phyloP scores from a whole-genome alignment of 2,888 invertebrate species.

The Drosophila stalkeri region DNA sequence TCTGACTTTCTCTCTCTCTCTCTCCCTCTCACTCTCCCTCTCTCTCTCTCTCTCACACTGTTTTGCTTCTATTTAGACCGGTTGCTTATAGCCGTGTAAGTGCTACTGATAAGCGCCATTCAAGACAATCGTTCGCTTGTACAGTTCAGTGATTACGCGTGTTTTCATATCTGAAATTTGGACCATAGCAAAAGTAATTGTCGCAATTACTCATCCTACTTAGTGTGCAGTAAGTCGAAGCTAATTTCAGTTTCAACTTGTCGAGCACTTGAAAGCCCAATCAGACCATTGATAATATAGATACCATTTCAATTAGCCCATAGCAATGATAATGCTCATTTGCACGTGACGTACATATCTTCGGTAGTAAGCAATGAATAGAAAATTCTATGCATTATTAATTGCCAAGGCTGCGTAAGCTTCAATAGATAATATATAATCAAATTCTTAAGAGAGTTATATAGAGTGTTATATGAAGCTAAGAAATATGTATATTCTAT shows the following conservation, averaged over 20 bases:
- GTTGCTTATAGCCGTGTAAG: neutral
- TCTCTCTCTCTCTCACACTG: no score
- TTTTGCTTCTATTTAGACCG: no score
- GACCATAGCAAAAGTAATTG: conserved; percentile 12
- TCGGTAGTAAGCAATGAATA: neutral
- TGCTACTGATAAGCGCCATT: conserved; percentile 34
- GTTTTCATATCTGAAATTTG: conserved; percentile 44
- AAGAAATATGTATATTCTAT: neutral
- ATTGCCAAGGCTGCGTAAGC: conserved; percentile 15
- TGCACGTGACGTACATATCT: conserved; percentile 43
- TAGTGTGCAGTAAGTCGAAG: conserved; percentile 1
- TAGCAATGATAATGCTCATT: conserved; percentile 15
- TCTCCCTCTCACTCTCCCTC: no score
- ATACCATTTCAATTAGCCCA: conserved; percentile 51
- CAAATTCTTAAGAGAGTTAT: no score
- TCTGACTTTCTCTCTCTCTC: no score
- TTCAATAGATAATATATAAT: no score
- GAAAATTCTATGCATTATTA: neutral
- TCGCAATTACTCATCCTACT: conserved; percentile 52
- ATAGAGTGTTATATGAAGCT: no score
- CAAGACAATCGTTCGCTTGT: conserved; percentile 41
- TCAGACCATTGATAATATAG: conserved; percentile 47
- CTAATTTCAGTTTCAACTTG: conserved; percentile 26
- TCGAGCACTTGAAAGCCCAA: conserved; percentile 55
- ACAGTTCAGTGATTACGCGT: conserved; percentile 59